Conservation (phyloP, 2,797 vertebrate genomes). For the Chaetodon trifasciatus region DNA sequence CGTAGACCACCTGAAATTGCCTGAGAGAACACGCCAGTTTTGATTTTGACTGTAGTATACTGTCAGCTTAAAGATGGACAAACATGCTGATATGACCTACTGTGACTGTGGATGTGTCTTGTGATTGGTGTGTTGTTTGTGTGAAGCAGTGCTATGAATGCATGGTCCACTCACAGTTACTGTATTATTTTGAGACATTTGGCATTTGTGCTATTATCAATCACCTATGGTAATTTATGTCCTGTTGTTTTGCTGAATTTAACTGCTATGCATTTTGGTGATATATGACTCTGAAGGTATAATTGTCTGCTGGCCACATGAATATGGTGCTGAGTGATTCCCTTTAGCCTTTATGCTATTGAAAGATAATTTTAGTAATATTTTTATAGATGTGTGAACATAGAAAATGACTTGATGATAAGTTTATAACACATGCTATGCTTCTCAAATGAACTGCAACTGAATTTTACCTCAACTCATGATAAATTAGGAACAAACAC, state of each 20-base stretch:
- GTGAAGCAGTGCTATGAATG: constrained; percentile 8
- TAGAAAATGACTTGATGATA: not conserved
- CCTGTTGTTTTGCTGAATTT: not conserved
- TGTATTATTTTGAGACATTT: not conserved
- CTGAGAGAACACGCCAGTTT: constrained; percentile 17
- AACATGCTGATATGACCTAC: constrained; percentile 4
- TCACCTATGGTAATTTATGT: not conserved
- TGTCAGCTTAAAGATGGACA: constrained; percentile 3
- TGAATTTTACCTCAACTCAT: not conserved
- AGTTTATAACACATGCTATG: constrained; percentile 16
- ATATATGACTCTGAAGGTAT: constrained; percentile 11
- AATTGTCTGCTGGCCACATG: constrained; percentile 16
- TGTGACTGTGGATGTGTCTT: constrained; percentile 7
- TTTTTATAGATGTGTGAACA: not conserved
- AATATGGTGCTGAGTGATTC: constrained; percentile 32
- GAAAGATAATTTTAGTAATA: constrained; percentile 3
- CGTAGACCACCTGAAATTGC: not conserved
- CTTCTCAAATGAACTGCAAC: constrained; percentile 6
- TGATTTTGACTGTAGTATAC: constrained; percentile 12
- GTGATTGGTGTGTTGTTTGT: not conserved
- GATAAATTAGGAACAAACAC: not conserved
- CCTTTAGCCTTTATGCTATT: constrained; percentile 30
- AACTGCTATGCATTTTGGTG: constrained; percentile 10
- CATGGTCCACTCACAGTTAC: constrained; percentile 21
- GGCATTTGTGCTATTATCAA: constrained; percentile 1